Conservation (phyloP, 2,113 vertebrate genomes). For the Megalops atlanticus region DNA sequence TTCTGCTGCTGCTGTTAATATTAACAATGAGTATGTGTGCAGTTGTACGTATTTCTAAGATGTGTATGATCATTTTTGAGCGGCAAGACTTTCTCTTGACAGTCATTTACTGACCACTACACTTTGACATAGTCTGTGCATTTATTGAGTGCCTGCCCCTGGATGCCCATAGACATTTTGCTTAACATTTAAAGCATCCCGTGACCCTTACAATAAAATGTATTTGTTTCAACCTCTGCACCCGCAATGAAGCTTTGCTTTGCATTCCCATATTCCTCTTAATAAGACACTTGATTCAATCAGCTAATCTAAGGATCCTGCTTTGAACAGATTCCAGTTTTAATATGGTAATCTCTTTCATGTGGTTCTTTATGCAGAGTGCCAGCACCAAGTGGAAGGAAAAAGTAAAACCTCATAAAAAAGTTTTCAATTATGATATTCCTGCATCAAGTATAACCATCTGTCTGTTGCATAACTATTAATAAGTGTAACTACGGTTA, state of each 20-base stretch:
- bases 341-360: neutral
- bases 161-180: neutral
- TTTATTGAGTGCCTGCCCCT: neutral
- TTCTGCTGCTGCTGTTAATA: no score
- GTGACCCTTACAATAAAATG: neutral
- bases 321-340: neutral
- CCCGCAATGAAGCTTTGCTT: no score
- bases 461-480: constrained; percentile 34
- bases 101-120: neutral
- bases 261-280: neutral
- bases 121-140: neutral
- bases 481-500: constrained; percentile 29
- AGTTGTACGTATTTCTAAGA: no score
- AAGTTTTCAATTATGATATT: constrained; percentile 18
- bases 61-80: no score
- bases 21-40: no score
- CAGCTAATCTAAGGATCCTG: neutral
- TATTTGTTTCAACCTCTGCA: neutral
- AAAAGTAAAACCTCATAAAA: neutral
- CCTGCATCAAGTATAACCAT: constrained; percentile 27
- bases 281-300: neutral
- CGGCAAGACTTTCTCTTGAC: no score
- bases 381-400: neutral
- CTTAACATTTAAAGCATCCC: neutral
- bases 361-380: neutral